Evolutionary conservation across 2,888 invertebrate species (phyloP).

Genomic region (Synanthedon vespiformis): DNA sequence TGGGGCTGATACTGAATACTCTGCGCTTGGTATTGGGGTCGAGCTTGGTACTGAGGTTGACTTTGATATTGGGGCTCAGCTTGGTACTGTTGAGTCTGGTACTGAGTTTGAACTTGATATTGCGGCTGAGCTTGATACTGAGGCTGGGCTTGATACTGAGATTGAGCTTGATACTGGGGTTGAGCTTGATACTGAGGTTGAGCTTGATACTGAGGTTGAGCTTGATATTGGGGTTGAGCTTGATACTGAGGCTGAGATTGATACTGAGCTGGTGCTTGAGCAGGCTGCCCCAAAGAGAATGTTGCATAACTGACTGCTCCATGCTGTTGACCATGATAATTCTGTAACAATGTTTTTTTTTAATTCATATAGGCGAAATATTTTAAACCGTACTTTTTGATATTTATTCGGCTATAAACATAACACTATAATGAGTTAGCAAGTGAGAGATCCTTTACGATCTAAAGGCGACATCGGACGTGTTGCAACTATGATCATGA

Average conservation of each 20-base stretch:
- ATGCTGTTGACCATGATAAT: conserved; percentile 26
- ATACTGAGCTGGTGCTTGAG: conserved; percentile 7
- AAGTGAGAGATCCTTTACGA: too few relatives aligned
- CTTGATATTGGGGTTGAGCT: conserved; percentile 8
- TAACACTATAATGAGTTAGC: too few relatives aligned
- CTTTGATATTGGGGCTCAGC: conserved; percentile 4
- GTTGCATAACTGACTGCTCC: conserved; percentile 48
- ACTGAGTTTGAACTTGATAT: conserved; percentile 4
- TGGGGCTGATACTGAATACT: conserved; percentile 2
- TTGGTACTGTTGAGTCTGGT: conserved; percentile 10
- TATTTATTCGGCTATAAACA: too few relatives aligned
- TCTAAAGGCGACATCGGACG: too few relatives aligned
- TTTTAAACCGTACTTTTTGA: too few relatives aligned
- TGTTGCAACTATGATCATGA: too few relatives aligned
- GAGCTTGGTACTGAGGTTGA: conserved; percentile 1
- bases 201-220: conserved; percentile 7
- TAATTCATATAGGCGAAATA: too few relatives aligned
- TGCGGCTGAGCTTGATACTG: conserved; percentile 4
- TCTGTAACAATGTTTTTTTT: conserved; percentile 28
- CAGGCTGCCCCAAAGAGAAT: conserved; percentile 32
- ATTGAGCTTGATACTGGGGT: conserved; percentile 7
- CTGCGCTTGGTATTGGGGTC: conserved; percentile 4
- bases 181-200: conserved; percentile 8
- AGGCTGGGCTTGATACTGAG: conserved; percentile 8
- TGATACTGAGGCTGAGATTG: conserved; percentile 8